phyloP scores from a whole-genome alignment of 1,140 invertebrate genomes.

The Pemphigus obesinymphae region DNA sequence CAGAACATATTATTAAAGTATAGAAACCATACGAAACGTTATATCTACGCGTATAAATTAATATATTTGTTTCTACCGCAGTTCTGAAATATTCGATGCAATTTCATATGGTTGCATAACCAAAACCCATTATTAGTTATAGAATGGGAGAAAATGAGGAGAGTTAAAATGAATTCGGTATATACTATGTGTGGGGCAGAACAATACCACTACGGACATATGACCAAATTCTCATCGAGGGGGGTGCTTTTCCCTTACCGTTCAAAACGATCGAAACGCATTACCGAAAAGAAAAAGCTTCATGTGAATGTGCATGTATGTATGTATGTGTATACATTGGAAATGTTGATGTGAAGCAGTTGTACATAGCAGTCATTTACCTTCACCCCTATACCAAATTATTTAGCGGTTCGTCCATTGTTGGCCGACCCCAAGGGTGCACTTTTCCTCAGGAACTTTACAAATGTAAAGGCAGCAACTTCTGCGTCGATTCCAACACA shows the following conservation, averaged over 20 bases:
- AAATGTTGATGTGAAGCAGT: slow-evolving; percentile 31
- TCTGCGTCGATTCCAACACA: slow-evolving; percentile 22
- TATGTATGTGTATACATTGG: slow-evolving; percentile 17
- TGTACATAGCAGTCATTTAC: slow-evolving; percentile 38
- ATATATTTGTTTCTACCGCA: neutral
- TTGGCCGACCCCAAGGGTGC: slow-evolving; percentile 38
- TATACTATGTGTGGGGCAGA: neutral
- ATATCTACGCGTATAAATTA: neutral
- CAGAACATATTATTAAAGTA: neutral
- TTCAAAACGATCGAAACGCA: slow-evolving; percentile 32
- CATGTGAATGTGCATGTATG: neutral
- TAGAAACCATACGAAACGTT: neutral
- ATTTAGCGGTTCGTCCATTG: slow-evolving; percentile 38
- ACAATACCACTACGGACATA: slow-evolving; percentile 33
- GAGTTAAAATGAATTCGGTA: slow-evolving; percentile 12
- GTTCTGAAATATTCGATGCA: neutral
- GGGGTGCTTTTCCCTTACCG: slow-evolving; percentile 22
- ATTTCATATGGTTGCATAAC: neutral
- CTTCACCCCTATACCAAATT: slow-evolving; percentile 33
- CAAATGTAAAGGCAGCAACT: slow-evolving; percentile 38
- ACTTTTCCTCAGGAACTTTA: slow-evolving; percentile 36
- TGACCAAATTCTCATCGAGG: slow-evolving; percentile 39
- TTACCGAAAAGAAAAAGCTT: slow-evolving; percentile 38
- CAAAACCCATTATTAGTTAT: neutral
- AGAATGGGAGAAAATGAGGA: neutral